phyloP scores from a whole-genome alignment of 2,113 vertebrate genomes.

The Pelodiscus sinensis region DNA sequence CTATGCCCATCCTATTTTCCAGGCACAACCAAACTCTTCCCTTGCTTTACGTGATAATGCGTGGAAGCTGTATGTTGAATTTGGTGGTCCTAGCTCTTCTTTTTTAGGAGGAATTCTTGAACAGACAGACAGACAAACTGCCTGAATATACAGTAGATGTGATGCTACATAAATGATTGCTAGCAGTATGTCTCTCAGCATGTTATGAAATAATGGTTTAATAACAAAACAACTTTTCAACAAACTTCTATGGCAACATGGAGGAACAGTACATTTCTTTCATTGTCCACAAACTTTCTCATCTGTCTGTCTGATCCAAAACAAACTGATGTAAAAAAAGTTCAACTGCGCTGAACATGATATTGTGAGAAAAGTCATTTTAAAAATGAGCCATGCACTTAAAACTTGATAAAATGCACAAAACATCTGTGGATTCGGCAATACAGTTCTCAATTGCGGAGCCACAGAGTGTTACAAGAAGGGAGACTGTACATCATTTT shows the following conservation, averaged over 20 bases:
- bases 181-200: not conserved
- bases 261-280: not conserved
- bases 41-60: too few species aligned
- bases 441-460: constrained; percentile 3
- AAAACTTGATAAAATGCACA: constrained; percentile 15
- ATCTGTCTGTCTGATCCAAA: not conserved
- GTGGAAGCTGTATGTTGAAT: too few species aligned
- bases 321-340: not conserved
- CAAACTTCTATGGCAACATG: not conserved
- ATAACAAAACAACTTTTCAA: not conserved
- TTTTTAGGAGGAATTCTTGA: too few species aligned
- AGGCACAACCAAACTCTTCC: too few species aligned
- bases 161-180: not conserved
- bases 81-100: too few species aligned
- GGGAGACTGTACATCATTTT: not conserved
- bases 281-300: not conserved
- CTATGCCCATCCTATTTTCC: too few species aligned
- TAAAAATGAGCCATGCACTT: not conserved
- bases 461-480: not conserved
- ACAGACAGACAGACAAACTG: too few species aligned
- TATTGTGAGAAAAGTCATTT: not conserved
- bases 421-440: constrained; percentile 21
- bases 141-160: too few species aligned
- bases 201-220: not conserved
- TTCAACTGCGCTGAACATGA: not conserved